phyloP scores from a whole-genome alignment of 2,888 invertebrate genomes.

The Crocallis elinguaria region DNA sequence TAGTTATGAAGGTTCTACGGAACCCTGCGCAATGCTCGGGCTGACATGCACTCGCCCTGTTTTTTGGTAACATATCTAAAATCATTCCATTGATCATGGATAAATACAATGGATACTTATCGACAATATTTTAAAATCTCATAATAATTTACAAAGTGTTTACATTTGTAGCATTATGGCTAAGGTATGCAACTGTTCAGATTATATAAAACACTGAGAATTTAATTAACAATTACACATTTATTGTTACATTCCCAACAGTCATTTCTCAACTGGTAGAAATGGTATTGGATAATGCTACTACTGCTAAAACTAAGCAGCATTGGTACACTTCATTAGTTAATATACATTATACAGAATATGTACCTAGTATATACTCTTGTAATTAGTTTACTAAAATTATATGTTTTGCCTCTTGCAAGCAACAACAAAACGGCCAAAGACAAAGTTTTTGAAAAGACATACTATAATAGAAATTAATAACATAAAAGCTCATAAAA shows the following conservation, averaged over 20 bases:
- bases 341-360: too few relatives aligned
- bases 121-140: background rate
- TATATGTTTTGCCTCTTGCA: background rate
- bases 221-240: background rate
- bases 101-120: background rate
- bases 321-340: background rate
- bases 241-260: constrained; percentile 28
- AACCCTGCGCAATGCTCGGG: too few relatives aligned
- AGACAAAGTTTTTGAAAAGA: background rate
- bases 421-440: background rate
- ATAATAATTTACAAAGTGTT: background rate
- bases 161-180: background rate
- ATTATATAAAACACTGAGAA: background rate
- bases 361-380: too few relatives aligned
- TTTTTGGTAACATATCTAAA: constrained; percentile 10
- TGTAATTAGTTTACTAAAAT: background rate
- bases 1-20: too few relatives aligned
- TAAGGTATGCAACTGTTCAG: constrained; percentile 1
- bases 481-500: background rate
- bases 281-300: constrained; percentile 45
- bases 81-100: background rate
- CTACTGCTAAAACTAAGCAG: background rate
- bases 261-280: constrained; percentile 49
- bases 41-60: too few relatives aligned
- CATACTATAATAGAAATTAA: background rate